phyloP scores from a whole-genome alignment of 2,113 vertebrate genomes.

The Dasyurus viverrinus region DNA sequence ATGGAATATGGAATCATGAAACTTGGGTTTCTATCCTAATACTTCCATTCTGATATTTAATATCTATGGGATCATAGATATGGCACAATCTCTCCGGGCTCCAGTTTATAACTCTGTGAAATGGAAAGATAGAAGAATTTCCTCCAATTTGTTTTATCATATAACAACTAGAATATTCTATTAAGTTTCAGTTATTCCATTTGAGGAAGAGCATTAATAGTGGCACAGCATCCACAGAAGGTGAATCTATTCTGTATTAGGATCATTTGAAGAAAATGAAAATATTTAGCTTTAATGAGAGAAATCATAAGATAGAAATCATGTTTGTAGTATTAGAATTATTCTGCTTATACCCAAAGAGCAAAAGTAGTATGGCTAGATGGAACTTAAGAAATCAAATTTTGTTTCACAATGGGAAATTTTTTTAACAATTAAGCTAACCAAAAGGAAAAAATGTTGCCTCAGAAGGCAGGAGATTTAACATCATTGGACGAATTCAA shows the following conservation, averaged over 20 bases:
- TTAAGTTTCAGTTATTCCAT: not conserved
- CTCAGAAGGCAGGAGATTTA: not conserved
- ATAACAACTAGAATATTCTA: not conserved
- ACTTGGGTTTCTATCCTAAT: not conserved
- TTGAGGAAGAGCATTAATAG: not conserved
- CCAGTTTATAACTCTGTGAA: not conserved
- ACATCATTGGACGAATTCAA: not conserved
- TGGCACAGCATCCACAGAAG: not conserved
- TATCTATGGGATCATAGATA: not conserved
- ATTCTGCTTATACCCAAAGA: not conserved
- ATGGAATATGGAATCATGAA: not conserved
- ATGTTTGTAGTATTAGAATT: not conserved
- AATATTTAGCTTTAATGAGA: not conserved
- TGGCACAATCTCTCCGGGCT: not conserved
- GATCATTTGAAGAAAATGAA: not conserved
- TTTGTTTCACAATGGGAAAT: not conserved
- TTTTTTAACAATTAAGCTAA: not conserved
- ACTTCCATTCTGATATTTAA: not conserved
- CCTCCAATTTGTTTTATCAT: not conserved
- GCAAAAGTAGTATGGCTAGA: not conserved
- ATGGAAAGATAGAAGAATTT: not conserved
- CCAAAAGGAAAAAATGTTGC: not conserved
- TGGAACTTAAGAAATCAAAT: not conserved
- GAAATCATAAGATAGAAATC: not conserved
- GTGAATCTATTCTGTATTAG: not conserved